Conservation (phyloP, 2,888 invertebrate genomes). For the Apotomis capreana region DNA sequence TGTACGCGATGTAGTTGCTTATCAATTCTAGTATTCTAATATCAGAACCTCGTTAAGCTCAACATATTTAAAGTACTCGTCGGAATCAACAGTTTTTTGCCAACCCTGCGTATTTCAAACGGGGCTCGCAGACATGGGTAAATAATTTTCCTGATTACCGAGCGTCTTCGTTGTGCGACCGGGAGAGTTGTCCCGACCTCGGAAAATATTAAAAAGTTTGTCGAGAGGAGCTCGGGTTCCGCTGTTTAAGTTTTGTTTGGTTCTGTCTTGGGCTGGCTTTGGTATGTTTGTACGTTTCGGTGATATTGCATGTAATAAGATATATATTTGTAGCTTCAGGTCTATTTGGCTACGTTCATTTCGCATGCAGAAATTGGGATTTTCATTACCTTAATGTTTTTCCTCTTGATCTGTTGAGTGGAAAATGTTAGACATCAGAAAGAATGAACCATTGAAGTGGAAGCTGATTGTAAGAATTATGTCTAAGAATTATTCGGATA, state of each 20-base stretch:
- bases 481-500: too few species aligned
- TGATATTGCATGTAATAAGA: neutral
- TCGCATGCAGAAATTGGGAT: too few species aligned
- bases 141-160: slow-evolving; percentile 83
- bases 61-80: slow-evolving; percentile 1
- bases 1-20: too few species aligned
- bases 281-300: neutral
- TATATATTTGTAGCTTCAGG: neutral
- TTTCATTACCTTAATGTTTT: too few species aligned
- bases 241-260: slow-evolving; percentile 9
- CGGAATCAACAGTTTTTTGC: slow-evolving; percentile 23
- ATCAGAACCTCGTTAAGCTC: neutral
- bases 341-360: too few species aligned
- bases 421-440: too few species aligned
- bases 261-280: neutral
- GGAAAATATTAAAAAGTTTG: slow-evolving; percentile 74
- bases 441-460: too few species aligned
- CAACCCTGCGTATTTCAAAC: slow-evolving; percentile 67
- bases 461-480: too few species aligned
- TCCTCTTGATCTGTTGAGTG: too few species aligned
- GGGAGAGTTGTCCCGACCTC: slow-evolving; percentile 59
- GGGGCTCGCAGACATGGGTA: slow-evolving; percentile 77
- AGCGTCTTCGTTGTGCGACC: slow-evolving; percentile 66
- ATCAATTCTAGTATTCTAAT: neutral
- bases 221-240: slow-evolving; percentile 30